These are phyloP conservation scores for Andrena camellia DNA, from an alignment of 2,888 invertebrate species.

Conservation along the genomic window DNA sequence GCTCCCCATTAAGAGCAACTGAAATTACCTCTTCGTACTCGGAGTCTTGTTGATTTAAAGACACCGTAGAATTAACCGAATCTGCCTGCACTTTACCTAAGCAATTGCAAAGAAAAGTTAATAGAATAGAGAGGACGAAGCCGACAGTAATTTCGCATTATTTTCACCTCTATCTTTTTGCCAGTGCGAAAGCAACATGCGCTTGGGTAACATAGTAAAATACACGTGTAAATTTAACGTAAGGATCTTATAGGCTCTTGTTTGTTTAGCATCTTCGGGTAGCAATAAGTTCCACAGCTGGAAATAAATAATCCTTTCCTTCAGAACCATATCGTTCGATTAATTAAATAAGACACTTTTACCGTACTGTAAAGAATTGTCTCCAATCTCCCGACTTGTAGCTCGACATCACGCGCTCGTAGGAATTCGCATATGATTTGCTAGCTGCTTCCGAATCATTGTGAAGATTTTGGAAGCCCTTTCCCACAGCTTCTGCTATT, in stretches of 20 bases:
- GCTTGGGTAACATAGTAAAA: conserved; percentile 80
- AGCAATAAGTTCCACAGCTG: conserved; percentile 80
- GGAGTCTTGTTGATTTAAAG: conserved; percentile 18
- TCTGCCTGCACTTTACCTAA: conserved; percentile 39
- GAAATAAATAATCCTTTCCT: conserved; percentile 37
- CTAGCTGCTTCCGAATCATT: conserved; percentile 39
- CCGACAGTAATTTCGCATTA: background rate
- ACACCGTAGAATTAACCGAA: background rate
- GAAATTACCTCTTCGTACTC: conserved; percentile 55
- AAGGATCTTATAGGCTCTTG: conserved; percentile 78
- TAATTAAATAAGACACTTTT: background rate
- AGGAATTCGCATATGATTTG: conserved; percentile 54
- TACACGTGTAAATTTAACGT: conserved; percentile 82
- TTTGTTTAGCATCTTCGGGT: conserved; percentile 71
- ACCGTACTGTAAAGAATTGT: conserved; percentile 76
- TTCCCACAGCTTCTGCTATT: conserved; percentile 65
- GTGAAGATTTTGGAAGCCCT: conserved; percentile 55
- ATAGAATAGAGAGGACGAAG: background rate
- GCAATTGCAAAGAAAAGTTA: conserved; percentile 25
- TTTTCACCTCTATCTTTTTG: conserved; percentile 44
- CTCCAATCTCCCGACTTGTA: conserved; percentile 72
- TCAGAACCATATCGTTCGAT: background rate
- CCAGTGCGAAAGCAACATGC: conserved; percentile 54
- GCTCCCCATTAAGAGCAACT: background rate
- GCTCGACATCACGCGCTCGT: conserved; percentile 62